Evolutionary conservation across 2,888 invertebrate genomes (phyloP).

Genomic region (Phorcus lineatus): DNA sequence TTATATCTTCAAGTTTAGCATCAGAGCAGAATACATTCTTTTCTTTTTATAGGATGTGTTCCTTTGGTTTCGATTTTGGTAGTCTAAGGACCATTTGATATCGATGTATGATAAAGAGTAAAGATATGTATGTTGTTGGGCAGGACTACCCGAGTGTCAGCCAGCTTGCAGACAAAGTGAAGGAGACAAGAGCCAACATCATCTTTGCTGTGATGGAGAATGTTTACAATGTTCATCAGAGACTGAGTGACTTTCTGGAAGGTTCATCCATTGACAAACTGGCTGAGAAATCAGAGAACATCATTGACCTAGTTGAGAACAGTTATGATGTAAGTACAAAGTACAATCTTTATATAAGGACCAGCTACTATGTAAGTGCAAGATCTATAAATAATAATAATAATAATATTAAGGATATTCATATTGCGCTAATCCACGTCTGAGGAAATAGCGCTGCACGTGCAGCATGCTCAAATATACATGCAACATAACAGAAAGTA

Average conservation of each 20-base stretch:
- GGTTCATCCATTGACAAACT: slow-evolving; percentile 92
- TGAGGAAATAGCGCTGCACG: too few species aligned
- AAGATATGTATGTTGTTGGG: background rate
- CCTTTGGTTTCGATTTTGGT: background rate
- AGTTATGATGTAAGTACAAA: slow-evolving; percentile 81
- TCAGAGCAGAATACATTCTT: too few species aligned
- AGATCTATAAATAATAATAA: too few species aligned
- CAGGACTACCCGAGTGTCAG: slow-evolving; percentile 96
- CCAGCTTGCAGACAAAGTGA: slow-evolving; percentile 88
- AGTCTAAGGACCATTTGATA: background rate
- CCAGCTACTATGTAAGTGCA: background rate
- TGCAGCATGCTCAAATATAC: too few species aligned
- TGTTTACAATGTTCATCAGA: slow-evolving; percentile 87
- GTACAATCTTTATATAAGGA: background rate
- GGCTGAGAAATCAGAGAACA: slow-evolving; percentile 93
- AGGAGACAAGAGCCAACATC: slow-evolving; percentile 93
- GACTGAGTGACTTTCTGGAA: slow-evolving; percentile 89
- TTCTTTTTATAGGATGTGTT: too few species aligned
- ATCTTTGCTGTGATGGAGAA: slow-evolving; percentile 95
- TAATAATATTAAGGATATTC: too few species aligned
- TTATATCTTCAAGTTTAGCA: too few species aligned
- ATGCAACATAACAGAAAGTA: too few species aligned
- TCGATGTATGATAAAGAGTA: background rate
- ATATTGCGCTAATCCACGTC: too few species aligned
- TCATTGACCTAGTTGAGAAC: slow-evolving; percentile 92